Percentiles rank a stretch among this genome's conserved stretches.
These are phyloP conservation scores for Astropecten irregularis DNA, from an alignment of 53 echinoderm and acorn worm species.

Conservation along the genomic window DNA sequence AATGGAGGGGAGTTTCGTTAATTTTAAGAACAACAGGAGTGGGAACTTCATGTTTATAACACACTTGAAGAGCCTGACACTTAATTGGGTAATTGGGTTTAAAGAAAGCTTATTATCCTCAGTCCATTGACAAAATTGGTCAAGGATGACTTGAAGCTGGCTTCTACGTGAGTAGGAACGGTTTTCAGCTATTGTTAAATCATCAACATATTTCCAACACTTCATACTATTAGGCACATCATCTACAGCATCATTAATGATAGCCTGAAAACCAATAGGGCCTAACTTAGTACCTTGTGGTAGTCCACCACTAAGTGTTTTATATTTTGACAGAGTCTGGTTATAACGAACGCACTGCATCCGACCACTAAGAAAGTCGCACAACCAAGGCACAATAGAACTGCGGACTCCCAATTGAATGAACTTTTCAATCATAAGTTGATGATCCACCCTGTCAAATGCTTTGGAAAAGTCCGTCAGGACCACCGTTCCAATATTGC, in stretches of 20 bases:
- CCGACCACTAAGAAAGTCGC: neutral
- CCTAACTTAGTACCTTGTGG: constrained; percentile 1
- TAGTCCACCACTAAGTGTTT: neutral
- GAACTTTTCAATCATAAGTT: neutral
- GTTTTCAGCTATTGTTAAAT: constrained; percentile 14
- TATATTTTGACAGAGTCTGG: constrained; percentile 1
- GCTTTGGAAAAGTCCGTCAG: neutral
- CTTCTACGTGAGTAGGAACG: neutral
- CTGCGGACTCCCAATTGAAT: neutral
- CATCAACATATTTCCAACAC: neutral
- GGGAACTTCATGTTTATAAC: no score
- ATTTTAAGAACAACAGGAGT: no score
- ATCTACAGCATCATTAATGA: constrained; percentile 40
- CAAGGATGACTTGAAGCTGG: neutral
- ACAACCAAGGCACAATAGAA: constrained; percentile 5
- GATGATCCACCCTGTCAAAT: constrained; percentile 14
- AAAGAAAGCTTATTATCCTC: constrained; percentile 14
- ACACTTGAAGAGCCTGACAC: neutral
- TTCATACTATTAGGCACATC: constrained; percentile 18
- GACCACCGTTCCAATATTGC: neutral
- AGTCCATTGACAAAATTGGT: constrained; percentile 19
- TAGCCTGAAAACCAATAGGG: constrained; percentile 10
- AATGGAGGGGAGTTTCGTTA: no score
- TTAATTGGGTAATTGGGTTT: constrained; percentile 3
- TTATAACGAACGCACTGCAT: constrained; percentile 5